Percentiles rank a stretch among this genome's conserved stretches.
Conservation (phyloP, 2,797 vertebrate species). For the Trachops cirrhosus region DNA sequence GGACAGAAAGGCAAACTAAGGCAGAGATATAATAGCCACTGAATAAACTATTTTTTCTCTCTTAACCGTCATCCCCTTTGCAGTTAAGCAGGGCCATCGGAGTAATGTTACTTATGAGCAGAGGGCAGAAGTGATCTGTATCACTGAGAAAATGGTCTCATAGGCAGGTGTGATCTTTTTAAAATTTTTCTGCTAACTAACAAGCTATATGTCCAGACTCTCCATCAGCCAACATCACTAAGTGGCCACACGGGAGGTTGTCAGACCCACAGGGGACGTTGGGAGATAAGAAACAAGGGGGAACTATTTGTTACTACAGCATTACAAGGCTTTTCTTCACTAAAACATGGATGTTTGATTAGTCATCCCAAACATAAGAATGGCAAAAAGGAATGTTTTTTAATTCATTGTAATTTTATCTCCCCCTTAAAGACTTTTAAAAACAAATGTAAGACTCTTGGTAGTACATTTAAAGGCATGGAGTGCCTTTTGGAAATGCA, state of each 20-base stretch:
- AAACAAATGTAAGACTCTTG: background rate
- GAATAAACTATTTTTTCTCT: background rate
- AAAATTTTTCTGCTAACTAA: background rate
- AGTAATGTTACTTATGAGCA: background rate
- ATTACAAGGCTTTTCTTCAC: background rate
- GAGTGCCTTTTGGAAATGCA: background rate
- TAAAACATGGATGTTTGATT: background rate
- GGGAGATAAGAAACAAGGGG: background rate
- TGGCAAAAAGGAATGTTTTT: background rate
- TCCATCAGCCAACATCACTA: background rate
- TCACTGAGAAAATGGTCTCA: background rate
- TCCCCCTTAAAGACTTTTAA: background rate
- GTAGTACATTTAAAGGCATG: background rate
- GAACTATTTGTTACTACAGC: background rate
- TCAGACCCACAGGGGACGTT: background rate
- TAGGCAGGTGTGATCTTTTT: background rate
- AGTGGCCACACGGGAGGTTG: background rate
- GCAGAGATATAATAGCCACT: background rate
- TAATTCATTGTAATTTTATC: background rate
- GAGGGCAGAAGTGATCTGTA: background rate
- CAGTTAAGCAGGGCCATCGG: background rate
- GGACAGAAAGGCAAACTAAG: background rate
- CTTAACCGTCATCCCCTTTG: background rate
- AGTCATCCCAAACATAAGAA: background rate
- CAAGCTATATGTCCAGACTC: background rate